These are phyloP conservation scores for Pterostichus niger DNA, from an alignment of 2,888 invertebrate genomes.

Conservation along the genomic window DNA sequence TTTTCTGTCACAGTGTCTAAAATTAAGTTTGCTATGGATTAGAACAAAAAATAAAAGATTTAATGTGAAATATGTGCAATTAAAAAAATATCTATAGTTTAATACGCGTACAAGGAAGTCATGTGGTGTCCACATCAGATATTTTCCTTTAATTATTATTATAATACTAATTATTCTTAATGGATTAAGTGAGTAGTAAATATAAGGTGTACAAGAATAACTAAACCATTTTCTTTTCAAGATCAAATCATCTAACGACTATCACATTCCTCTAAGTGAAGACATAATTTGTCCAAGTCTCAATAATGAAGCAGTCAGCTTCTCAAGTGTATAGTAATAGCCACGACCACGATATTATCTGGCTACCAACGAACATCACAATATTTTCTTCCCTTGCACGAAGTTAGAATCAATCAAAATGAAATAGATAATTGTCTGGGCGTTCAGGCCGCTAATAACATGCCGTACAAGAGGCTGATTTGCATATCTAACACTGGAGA, in stretches of 20 bases:
- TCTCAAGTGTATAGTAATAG: conserved; percentile 24
- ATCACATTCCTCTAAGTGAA: conserved; percentile 44
- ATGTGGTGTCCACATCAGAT: no score
- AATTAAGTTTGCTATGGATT: no score
- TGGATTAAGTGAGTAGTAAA: background rate
- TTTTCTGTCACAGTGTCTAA: no score
- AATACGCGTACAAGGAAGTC: no score
- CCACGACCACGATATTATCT: conserved; percentile 23
- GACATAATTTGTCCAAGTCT: conserved; percentile 59
- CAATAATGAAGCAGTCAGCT: conserved; percentile 44
- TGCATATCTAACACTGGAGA: background rate
- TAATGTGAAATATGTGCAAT: no score
- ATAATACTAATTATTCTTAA: background rate
- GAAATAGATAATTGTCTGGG: conserved; percentile 27
- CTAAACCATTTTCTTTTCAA: background rate
- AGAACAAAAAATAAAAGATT: no score
- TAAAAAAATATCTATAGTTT: no score
- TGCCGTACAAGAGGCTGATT: background rate
- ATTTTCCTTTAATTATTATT: no score
- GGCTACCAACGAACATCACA: conserved; percentile 25
- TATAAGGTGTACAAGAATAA: background rate
- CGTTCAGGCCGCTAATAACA: conserved; percentile 1
- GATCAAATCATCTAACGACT: conserved; percentile 4
- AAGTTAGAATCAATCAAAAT: conserved; percentile 48
- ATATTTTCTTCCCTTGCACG: conserved; percentile 17